phyloP scores from a whole-genome alignment of 2,888 invertebrate genomes.

The Sphaerophoria rueppellii region DNA sequence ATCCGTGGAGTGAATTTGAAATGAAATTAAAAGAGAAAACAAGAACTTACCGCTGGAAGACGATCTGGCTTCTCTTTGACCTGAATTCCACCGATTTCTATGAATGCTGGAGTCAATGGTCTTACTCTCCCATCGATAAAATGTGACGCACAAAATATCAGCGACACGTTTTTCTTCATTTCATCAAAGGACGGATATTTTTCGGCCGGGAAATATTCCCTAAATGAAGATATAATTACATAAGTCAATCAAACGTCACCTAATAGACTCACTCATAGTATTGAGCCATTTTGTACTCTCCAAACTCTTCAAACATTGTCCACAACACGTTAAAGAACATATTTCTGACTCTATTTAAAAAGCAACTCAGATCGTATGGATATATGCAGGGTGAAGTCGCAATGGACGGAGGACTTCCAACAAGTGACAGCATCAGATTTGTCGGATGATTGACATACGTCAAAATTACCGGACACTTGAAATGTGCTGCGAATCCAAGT shows the following conservation, averaged over 20 bases:
- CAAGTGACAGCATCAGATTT: constrained; percentile 33
- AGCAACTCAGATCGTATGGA: not conserved
- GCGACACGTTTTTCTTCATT: constrained; percentile 75
- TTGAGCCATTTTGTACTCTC: constrained; percentile 51
- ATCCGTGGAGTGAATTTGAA: not conserved
- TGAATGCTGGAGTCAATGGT: constrained; percentile 77
- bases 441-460: constrained; percentile 63
- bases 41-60: constrained; percentile 72
- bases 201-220: constrained; percentile 73
- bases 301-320: constrained; percentile 23
- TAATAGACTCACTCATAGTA: constrained; percentile 55
- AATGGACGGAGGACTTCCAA: not conserved
- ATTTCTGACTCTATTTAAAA: not conserved
- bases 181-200: constrained; percentile 76
- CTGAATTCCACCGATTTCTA: constrained; percentile 81
- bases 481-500: constrained; percentile 75
- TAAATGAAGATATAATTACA: constrained; percentile 20
- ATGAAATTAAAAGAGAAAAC: not conserved
- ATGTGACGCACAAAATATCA: constrained; percentile 78
- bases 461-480: constrained; percentile 75
- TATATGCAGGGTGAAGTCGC: not conserved
- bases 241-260: too few species aligned
- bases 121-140: constrained; percentile 77
- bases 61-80: constrained; percentile 75
- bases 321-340: not conserved